These are phyloP conservation scores for Micromys minutus DNA, from an alignment of 2,113 vertebrate genomes.

Conservation along the genomic window DNA sequence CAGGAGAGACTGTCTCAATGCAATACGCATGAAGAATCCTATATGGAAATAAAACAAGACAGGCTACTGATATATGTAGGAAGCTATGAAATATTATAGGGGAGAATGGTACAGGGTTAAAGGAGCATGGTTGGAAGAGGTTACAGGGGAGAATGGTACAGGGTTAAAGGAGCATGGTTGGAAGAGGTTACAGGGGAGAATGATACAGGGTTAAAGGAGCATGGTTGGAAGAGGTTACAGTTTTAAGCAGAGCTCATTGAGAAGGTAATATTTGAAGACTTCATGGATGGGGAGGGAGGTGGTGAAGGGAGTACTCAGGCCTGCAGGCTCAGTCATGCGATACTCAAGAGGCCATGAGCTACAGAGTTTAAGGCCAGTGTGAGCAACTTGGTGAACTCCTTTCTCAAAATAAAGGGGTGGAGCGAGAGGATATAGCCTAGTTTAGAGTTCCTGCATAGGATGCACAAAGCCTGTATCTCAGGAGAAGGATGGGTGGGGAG, in stretches of 20 bases:
- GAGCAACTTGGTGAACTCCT: background rate
- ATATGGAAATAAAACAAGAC: background rate
- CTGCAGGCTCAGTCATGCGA: background rate
- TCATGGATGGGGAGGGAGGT: background rate
- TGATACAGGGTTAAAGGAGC: background rate
- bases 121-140: background rate
- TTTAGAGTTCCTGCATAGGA: background rate
- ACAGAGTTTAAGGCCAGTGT: background rate
- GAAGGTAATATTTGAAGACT: background rate
- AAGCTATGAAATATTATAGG: background rate
- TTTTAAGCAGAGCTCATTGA: background rate
- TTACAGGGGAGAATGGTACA: background rate
- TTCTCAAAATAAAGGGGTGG: background rate
- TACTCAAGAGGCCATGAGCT: background rate
- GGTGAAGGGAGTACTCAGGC: background rate
- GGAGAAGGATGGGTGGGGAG: background rate
- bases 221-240: background rate
- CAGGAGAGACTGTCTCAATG: background rate
- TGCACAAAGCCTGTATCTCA: background rate
- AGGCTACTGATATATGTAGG: background rate
- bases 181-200: background rate
- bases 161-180: background rate
- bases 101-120: background rate
- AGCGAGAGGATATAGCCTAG: background rate
- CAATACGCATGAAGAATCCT: background rate